Conservation (phyloP, 2,113 vertebrate species). For the Coreoperca whiteheadi region DNA sequence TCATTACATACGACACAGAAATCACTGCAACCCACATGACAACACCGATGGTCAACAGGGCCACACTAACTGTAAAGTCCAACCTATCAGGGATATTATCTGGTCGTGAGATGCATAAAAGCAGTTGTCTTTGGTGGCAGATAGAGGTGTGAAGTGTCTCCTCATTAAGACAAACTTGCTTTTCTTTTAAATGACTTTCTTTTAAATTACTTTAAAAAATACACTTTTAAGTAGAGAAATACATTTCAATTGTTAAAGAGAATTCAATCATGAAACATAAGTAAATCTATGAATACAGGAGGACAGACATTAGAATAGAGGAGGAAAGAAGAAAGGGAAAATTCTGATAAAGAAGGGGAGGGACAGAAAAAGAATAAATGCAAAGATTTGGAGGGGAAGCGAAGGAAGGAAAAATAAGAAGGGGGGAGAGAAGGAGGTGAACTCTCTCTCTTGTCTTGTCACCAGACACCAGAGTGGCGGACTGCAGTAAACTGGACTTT, state of each 20-base stretch:
- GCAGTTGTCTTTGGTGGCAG: background rate
- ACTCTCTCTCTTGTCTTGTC: constrained; percentile 27
- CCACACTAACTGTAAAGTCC: no score
- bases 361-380: background rate
- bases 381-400: background rate
- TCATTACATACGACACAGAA: no score
- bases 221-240: background rate
- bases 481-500: constrained; percentile 63
- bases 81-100: no score
- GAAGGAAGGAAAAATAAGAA: background rate
- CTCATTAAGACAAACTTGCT: no score
- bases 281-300: background rate
- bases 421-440: background rate
- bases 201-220: background rate
- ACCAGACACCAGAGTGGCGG: constrained; percentile 39
- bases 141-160: no score
- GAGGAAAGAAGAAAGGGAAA: background rate
- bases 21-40: no score
- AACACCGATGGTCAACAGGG: no score
- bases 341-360: background rate
- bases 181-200: background rate
- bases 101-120: background rate
- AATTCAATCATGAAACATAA: background rate
- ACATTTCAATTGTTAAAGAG: background rate
- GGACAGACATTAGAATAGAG: background rate